Percentiles rank a stretch among this genome's conserved stretches.
Evolutionary conservation across 2,113 vertebrate genomes (phyloP).

Genomic region (Hystrix cristata): DNA sequence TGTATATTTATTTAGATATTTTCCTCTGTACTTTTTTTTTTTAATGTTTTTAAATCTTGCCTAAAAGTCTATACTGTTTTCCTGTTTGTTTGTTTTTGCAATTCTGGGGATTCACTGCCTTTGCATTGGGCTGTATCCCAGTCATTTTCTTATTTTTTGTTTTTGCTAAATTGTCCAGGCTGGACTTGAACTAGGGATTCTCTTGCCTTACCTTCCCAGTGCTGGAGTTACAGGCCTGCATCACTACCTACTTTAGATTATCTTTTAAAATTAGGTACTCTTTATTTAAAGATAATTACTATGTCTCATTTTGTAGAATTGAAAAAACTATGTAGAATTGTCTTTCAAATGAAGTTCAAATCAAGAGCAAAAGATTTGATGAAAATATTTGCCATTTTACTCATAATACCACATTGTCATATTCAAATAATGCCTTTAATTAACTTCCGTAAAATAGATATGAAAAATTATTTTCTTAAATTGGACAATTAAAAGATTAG

Average conservation of each 20-base stretch:
- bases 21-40: neutral
- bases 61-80: neutral
- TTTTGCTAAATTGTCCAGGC: neutral
- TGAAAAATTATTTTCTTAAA: neutral
- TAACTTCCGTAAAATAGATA: neutral
- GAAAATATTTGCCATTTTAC: neutral
- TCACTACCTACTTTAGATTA: neutral
- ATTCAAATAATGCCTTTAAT: neutral
- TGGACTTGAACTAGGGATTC: neutral
- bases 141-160: neutral
- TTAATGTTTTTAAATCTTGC: neutral
- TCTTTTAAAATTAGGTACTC: neutral
- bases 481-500: slow-evolving; percentile 14
- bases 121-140: neutral
- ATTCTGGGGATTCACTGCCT: neutral
- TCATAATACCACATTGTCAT: neutral
- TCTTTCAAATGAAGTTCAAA: neutral
- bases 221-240: neutral
- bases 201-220: neutral
- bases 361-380: neutral
- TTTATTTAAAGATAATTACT: neutral
- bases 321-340: neutral
- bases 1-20: neutral
- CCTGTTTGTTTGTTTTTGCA: neutral
- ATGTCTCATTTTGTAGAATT: neutral